Conservation (phyloP, 2,888 invertebrate species). For the Girardia tigrina region DNA sequence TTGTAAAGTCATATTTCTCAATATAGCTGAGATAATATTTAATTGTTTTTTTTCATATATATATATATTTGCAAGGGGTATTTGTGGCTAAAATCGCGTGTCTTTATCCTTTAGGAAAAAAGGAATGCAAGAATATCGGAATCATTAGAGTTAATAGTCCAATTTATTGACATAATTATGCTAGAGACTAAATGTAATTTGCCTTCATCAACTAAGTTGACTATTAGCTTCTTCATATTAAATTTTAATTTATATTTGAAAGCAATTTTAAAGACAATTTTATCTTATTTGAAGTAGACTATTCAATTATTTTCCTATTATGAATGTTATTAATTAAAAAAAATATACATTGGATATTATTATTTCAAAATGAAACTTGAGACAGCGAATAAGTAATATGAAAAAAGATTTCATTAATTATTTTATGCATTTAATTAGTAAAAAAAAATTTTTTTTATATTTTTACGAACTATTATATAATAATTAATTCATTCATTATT, state of each 20-base stretch:
- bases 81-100: slow-evolving; percentile 16
- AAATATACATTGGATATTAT: slow-evolving; percentile 6
- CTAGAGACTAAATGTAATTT: slow-evolving; percentile 18
- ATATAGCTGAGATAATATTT: slow-evolving; percentile 23
- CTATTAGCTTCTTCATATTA: background rate
- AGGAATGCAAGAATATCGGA: background rate
- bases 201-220: background rate
- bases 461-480: too few relatives aligned
- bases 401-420: slow-evolving; percentile 1
- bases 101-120: background rate
- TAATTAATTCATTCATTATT: too few relatives aligned
- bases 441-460: background rate
- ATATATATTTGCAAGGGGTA: slow-evolving; percentile 11
- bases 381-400: background rate
- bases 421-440: background rate
- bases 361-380: slow-evolving; percentile 20
- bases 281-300: slow-evolving; percentile 23
- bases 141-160: slow-evolving; percentile 23
- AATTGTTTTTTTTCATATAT: too few relatives aligned
- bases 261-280: background rate
- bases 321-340: slow-evolving; percentile 12
- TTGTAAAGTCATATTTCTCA: slow-evolving; percentile 14
- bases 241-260: background rate
- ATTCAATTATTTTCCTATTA: slow-evolving; percentile 23
- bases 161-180: slow-evolving; percentile 18